Conservation (phyloP, 37 sponge, comb jelly and placozoan genomes). For the Crambe crambe region DNA sequence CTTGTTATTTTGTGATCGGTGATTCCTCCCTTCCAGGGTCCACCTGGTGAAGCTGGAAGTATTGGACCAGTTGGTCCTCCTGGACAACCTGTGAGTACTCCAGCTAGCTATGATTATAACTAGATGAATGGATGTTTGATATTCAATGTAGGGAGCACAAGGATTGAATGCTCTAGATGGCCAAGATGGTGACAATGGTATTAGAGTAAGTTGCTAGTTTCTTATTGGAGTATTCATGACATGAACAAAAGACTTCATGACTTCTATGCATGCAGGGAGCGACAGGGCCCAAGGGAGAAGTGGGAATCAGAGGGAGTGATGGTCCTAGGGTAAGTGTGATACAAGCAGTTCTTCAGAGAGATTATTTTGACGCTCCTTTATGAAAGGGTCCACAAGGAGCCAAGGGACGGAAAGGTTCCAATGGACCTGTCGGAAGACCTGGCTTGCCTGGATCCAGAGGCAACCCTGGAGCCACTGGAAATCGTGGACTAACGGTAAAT, state of each 20-base stretch:
- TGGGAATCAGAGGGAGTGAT: not conserved
- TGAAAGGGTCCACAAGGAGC: conserved; percentile 8
- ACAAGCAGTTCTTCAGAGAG: not conserved
- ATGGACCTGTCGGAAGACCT: conserved; percentile 31
- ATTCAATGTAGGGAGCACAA: conserved; percentile 23
- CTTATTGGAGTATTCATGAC: not conserved
- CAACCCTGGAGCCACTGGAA: conserved; percentile 25
- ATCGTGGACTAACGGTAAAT: conserved; percentile 24
- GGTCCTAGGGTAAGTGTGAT: conserved; percentile 18
- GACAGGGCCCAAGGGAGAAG: conserved; percentile 20
- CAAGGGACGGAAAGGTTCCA: conserved; percentile 27
- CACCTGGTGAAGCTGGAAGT: conserved; percentile 20
- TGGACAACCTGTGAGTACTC: conserved; percentile 33
- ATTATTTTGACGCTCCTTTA: not conserved
- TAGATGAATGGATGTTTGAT: not conserved
- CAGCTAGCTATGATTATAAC: not conserved
- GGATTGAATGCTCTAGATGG: conserved; percentile 45
- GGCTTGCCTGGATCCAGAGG: conserved; percentile 47
- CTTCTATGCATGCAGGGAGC: conserved; percentile 6
- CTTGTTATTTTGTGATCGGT: too few species aligned
- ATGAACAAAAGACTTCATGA: not conserved
- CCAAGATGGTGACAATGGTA: conserved; percentile 43
- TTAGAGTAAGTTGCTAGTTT: conserved; percentile 4
- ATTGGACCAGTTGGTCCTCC: conserved; percentile 43
- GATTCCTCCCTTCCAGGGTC: conserved; percentile 18